Conservation (phyloP, 1,140 invertebrate genomes). For the Cherax destructor region DNA sequence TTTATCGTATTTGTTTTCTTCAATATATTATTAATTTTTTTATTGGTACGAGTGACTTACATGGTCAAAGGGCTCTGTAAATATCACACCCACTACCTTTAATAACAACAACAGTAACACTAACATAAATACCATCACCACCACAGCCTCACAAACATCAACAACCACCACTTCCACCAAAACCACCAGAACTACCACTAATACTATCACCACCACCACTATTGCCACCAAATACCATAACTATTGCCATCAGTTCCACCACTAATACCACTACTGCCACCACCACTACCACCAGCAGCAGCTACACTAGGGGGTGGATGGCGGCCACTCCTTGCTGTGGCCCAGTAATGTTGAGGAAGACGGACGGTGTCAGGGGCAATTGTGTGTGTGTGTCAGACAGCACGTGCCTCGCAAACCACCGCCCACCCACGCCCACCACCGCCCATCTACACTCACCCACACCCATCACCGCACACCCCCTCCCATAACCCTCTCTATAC, state of each 20-base stretch:
- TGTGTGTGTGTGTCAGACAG: slow-evolving; percentile 14
- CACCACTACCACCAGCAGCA: not conserved
- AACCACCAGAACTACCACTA: not conserved
- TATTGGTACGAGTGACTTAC: too few species aligned
- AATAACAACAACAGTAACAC: too few species aligned
- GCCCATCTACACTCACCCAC: not conserved
- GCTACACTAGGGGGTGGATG: slow-evolving; percentile 7
- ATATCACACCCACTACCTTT: too few species aligned
- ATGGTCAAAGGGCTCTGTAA: too few species aligned
- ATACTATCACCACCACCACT: not conserved
- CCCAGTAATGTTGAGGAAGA: slow-evolving; percentile 35
- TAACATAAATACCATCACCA: not conserved
- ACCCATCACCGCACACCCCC: not conserved
- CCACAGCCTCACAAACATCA: not conserved
- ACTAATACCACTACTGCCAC: not conserved
- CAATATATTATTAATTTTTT: too few species aligned
- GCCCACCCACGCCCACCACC: not conserved
- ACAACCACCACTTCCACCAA: not conserved
- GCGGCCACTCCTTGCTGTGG: slow-evolving; percentile 30
- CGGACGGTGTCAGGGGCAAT: slow-evolving; percentile 52
- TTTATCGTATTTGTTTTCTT: too few species aligned
- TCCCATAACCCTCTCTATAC: not conserved
- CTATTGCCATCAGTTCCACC: not conserved
- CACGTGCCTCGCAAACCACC: slow-evolving; percentile 41
- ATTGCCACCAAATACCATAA: not conserved